A percentile compares a stretch with the other conserved stretches of the same genome.
phyloP scores from a whole-genome alignment of 2,113 vertebrate species.

The Tenebrosternarchus preto region DNA sequence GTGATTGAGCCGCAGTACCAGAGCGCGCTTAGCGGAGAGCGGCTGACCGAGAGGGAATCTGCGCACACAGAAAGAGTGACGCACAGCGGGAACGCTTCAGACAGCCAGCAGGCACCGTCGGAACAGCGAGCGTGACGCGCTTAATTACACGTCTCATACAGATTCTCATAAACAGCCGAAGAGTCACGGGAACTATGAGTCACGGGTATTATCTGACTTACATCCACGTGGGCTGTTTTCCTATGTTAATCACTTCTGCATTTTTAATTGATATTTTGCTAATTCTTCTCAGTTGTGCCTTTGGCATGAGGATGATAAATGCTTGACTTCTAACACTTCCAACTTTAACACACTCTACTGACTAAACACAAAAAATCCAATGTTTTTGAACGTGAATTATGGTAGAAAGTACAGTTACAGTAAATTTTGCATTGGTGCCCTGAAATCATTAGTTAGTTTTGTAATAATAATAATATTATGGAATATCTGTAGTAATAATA shows the following conservation, averaged over 20 bases:
- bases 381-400: too few relatives aligned
- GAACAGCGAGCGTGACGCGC: background rate
- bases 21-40: background rate
- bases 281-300: background rate
- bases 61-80: background rate
- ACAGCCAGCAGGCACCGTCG: background rate
- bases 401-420: too few relatives aligned
- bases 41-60: background rate
- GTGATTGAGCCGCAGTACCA: slow-evolving; percentile 53
- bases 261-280: slow-evolving; percentile 26
- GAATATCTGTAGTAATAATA: too few relatives aligned
- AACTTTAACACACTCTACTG: too few relatives aligned
- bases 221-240: slow-evolving; percentile 7
- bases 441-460: too few relatives aligned
- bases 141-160: slow-evolving; percentile 21
- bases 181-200: slow-evolving; percentile 17
- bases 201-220: slow-evolving; percentile 18
- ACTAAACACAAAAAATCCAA: too few relatives aligned
- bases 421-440: too few relatives aligned
- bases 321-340: background rate
- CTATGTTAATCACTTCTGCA: background rate
- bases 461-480: too few relatives aligned
- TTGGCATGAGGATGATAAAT: background rate
- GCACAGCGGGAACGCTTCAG: slow-evolving; percentile 15
- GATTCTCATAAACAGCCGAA: slow-evolving; percentile 45